phyloP scores from a whole-genome alignment of 2,797 vertebrate species.

The Cercopithecus diana region DNA sequence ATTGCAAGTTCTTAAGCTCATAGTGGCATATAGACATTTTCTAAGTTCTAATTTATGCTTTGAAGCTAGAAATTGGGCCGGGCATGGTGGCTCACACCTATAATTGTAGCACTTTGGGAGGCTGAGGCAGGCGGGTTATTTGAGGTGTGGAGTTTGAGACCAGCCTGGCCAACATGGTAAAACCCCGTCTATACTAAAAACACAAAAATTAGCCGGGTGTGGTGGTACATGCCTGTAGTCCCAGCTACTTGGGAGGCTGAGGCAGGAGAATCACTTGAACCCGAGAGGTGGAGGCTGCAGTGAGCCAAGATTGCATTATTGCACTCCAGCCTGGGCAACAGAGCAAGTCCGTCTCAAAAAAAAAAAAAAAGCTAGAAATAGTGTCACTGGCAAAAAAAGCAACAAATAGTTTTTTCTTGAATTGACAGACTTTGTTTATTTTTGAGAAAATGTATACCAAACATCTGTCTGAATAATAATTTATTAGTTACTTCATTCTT shows the following conservation, averaged over 20 bases:
- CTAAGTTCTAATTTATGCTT: conserved; percentile 21
- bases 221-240: not conserved
- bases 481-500: conserved; percentile 14
- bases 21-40: not conserved
- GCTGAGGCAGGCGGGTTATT: not conserved
- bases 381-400: not conserved
- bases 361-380: not conserved
- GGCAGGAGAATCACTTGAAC: not conserved
- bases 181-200: not conserved
- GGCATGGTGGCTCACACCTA: not conserved
- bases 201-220: not conserved
- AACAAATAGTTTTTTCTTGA: not conserved
- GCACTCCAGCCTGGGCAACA: not conserved
- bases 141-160: not conserved
- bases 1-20: not conserved
- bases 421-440: conserved; percentile 31
- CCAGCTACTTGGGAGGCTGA: not conserved
- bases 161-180: not conserved
- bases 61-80: not conserved
- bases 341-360: not conserved
- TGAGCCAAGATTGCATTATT: not conserved
- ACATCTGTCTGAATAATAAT: not conserved
- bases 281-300: not conserved
- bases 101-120: not conserved
- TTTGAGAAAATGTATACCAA: not conserved